Conservation (phyloP, 2,113 vertebrate genomes). For the Larimichthys polyactis region DNA sequence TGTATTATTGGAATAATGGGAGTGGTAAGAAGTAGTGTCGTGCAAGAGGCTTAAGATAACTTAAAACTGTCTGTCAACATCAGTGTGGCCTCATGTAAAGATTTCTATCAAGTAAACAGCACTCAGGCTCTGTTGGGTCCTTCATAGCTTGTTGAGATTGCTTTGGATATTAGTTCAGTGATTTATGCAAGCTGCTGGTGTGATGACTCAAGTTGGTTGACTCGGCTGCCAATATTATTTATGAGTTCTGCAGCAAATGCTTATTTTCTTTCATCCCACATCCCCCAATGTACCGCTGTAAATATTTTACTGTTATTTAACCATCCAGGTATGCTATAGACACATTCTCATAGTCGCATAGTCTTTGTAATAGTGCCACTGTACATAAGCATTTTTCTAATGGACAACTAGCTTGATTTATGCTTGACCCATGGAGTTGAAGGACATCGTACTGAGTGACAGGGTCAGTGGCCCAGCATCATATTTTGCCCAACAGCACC, state of each 20-base stretch:
- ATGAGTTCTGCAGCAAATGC: background rate
- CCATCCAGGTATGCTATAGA: background rate
- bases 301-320: background rate
- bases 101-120: background rate
- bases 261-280: background rate
- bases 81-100: background rate
- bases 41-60: background rate
- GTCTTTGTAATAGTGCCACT: background rate
- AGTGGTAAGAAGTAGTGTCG: background rate
- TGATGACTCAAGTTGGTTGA: background rate
- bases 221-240: too few relatives aligned
- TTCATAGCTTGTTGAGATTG: background rate
- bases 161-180: background rate
- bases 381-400: background rate
- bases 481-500: background rate
- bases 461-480: background rate
- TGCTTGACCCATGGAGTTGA: background rate
- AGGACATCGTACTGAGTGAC: too few relatives aligned
- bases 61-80: slow-evolving; percentile 21
- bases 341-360: background rate
- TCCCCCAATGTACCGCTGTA: too few relatives aligned
- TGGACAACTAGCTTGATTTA: slow-evolving; percentile 5
- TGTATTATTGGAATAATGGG: slow-evolving; percentile 24
- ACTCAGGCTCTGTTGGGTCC: background rate
- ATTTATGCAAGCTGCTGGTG: slow-evolving; percentile 1